Percentiles rank a stretch among this genome's conserved stretches.
phyloP scores from a whole-genome alignment of 1,140 invertebrate species.

The Eufriesea mexicana region DNA sequence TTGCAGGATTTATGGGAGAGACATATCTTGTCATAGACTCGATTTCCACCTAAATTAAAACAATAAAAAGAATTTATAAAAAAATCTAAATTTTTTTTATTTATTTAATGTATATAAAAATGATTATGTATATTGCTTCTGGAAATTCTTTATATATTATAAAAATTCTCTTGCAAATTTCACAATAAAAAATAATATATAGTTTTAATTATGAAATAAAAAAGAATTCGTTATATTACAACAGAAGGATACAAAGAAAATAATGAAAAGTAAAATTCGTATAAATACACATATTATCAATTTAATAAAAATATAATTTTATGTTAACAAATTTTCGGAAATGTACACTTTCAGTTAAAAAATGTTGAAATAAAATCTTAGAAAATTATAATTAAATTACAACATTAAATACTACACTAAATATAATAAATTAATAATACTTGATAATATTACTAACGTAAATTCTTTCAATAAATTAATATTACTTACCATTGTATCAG shows the following conservation, averaged over 20 bases:
- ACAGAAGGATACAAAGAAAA: not conserved
- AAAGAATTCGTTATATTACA: not conserved
- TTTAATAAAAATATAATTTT: constrained; percentile 1
- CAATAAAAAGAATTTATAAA: constrained; percentile 32
- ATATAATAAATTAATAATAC: not conserved
- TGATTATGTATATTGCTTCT: not conserved
- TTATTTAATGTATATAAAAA: not conserved
- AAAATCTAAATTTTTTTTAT: not conserved
- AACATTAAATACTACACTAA: not conserved
- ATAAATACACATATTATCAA: not conserved
- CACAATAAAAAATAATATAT: not conserved
- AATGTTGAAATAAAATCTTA: not conserved
- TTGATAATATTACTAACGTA: not conserved
- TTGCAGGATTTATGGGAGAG: constrained; percentile 96
- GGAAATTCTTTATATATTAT: not conserved
- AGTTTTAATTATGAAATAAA: not conserved
- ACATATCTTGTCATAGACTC: constrained; percentile 93
- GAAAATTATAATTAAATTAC: not conserved
- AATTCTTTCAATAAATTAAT: not conserved
- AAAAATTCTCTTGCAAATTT: not conserved
- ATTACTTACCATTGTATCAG: constrained; percentile 33
- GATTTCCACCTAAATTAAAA: constrained; percentile 81
- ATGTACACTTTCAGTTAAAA: not conserved
- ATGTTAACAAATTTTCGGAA: constrained; percentile 1
- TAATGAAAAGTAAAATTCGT: not conserved